Conservation (phyloP, 2,797 vertebrate species). For the Danio kyathit region DNA sequence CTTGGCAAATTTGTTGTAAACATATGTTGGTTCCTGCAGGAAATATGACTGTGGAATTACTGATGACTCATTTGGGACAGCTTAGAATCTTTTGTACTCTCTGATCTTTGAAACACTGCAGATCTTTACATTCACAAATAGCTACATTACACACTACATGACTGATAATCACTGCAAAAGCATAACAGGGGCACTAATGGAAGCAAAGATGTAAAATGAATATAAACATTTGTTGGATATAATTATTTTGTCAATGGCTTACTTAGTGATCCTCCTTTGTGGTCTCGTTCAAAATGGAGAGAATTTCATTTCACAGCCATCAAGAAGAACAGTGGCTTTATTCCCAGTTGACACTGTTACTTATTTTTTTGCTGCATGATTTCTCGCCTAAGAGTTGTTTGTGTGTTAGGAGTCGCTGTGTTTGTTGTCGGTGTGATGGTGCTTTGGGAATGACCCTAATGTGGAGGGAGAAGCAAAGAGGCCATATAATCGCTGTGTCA, state of each 20-base stretch:
- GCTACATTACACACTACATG: too few species aligned
- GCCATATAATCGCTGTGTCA: constrained; percentile 66
- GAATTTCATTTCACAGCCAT: constrained; percentile 57
- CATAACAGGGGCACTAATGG: not conserved
- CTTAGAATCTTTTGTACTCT: too few species aligned
- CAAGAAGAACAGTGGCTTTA: constrained; percentile 57
- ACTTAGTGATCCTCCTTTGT: constrained; percentile 69
- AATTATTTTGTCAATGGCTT: constrained; percentile 71
- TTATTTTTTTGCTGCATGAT: constrained; percentile 48
- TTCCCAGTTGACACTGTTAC: constrained; percentile 58
- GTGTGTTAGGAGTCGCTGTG: constrained; percentile 6
- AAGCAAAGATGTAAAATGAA: constrained; percentile 36
- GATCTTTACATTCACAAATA: too few species aligned
- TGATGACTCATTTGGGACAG: too few species aligned
- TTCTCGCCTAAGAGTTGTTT: constrained; percentile 26
- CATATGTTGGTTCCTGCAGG: too few species aligned
- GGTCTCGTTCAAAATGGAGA: constrained; percentile 61
- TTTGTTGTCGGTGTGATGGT: constrained; percentile 19
- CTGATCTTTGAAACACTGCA: too few species aligned
- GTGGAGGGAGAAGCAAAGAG: constrained; percentile 46
- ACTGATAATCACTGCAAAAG: not conserved
- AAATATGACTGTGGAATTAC: too few species aligned
- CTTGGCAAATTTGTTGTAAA: too few species aligned
- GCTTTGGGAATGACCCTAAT: constrained; percentile 40
- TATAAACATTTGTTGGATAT: constrained; percentile 56